A percentile compares a stretch with the other conserved stretches of the same genome.
phyloP scores from a whole-genome alignment of 2,888 invertebrate genomes.

The Caenorhabditis angaria region DNA sequence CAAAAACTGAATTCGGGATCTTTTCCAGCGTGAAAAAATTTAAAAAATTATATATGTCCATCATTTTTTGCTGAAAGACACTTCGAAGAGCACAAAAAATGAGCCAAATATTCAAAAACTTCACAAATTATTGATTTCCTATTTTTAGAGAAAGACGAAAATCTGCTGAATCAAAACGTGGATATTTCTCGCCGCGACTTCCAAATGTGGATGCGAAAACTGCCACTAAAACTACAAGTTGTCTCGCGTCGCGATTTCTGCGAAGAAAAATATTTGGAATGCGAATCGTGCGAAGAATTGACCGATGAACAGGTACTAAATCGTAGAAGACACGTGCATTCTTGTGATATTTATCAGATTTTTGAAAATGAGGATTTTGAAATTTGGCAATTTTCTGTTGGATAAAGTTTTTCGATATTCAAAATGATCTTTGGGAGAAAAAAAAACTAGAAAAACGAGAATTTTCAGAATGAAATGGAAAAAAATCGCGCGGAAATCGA shows the following conservation, averaged over 20 bases:
- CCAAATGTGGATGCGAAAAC: conserved; percentile 41
- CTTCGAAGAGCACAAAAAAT: no score
- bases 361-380: not conserved
- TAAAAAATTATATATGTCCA: no score
- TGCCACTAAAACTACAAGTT: conserved; percentile 42
- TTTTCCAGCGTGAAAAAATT: no score
- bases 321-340: not conserved
- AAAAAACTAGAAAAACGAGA: not conserved
- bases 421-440: not conserved
- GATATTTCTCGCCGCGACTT: conserved; percentile 33
- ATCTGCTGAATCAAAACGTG: not conserved
- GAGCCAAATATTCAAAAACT: no score
- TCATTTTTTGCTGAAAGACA: no score
- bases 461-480: conserved; percentile 17
- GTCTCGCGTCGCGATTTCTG: conserved; percentile 52
- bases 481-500: conserved; percentile 13
- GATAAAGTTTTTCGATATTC: not conserved
- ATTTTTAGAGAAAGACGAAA: conserved; percentile 1
- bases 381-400: not conserved
- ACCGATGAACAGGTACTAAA: conserved; percentile 28
- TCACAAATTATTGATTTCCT: no score
- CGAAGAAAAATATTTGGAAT: conserved; percentile 50
- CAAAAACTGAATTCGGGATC: no score
- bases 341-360: not conserved
- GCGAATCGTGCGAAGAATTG: conserved; percentile 55